phyloP scores from a whole-genome alignment of 2,888 invertebrate genomes.

The Trichacis sp. region DNA sequence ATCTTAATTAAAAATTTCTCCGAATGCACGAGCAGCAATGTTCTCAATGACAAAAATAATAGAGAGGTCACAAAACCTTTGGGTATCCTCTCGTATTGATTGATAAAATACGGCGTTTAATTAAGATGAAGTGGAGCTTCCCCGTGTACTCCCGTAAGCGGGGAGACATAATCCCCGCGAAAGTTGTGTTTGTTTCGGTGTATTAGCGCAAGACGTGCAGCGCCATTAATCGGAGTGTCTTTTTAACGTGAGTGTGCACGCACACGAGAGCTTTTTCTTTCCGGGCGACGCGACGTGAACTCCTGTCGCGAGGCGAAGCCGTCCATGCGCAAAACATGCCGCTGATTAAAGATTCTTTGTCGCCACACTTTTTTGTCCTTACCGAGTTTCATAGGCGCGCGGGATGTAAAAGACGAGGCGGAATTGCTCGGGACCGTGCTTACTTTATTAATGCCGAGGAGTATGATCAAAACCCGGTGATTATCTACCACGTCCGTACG shows the following conservation, averaged over 20 bases:
- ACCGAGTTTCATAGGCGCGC: conserved; percentile 1
- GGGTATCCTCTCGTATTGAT: conserved; percentile 28
- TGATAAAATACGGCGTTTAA: conserved; percentile 45
- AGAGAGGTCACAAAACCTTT: conserved; percentile 1
- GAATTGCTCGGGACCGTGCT: background rate
- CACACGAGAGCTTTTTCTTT: background rate
- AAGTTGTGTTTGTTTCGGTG: conserved; percentile 10
- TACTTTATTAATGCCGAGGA: background rate
- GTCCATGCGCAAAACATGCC: conserved; percentile 1
- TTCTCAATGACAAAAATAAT: no score
- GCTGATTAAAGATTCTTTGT: conserved; percentile 11
- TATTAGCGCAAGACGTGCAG: conserved; percentile 4
- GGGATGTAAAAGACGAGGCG: background rate
- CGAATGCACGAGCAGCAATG: no score
- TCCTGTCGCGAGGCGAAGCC: background rate
- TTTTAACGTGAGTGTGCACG: conserved; percentile 3
- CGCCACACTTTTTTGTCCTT: background rate
- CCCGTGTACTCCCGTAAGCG: background rate
- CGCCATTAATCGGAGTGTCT: conserved; percentile 10
- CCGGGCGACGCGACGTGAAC: background rate
- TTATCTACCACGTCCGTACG: background rate
- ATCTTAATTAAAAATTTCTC: no score
- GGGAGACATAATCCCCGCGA: background rate
- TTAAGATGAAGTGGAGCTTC: conserved; percentile 46
- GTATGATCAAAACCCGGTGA: background rate